phyloP scores from a whole-genome alignment of 1,140 invertebrate species.

The Drosophila navojoa region DNA sequence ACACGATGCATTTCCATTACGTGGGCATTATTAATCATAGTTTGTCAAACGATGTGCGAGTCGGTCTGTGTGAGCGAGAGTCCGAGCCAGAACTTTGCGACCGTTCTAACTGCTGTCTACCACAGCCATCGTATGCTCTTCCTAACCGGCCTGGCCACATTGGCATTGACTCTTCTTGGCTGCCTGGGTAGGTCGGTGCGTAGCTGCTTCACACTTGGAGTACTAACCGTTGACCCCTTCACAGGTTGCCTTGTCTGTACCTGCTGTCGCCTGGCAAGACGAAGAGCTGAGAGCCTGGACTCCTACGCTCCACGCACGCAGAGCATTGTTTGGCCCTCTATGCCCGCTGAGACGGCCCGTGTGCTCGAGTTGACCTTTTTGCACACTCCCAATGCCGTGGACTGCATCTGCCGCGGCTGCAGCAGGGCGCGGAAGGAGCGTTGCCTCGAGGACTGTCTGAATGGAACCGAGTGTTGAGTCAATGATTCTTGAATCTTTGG shows the following conservation, averaged over 20 bases:
- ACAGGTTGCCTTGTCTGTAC: conserved; percentile 51
- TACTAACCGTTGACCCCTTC: not conserved
- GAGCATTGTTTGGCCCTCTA: conserved; percentile 66
- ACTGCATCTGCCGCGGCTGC: conserved; percentile 45
- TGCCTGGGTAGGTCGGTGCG: conserved; percentile 44
- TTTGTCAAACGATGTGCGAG: conserved; percentile 29
- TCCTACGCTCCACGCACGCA: conserved; percentile 61
- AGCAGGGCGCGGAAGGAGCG: conserved; percentile 29
- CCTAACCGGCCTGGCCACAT: conserved; percentile 28
- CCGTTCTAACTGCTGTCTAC: conserved; percentile 3
- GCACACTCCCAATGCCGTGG: conserved; percentile 19
- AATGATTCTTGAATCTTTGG: not conserved
- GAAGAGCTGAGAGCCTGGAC: conserved; percentile 39
- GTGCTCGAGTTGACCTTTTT: conserved; percentile 54
- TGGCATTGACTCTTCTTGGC: conserved; percentile 31
- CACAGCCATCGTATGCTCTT: conserved; percentile 20
- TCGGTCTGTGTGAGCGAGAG: conserved; percentile 10
- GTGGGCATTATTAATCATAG: conserved; percentile 39
- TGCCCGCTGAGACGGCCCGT: conserved; percentile 41
- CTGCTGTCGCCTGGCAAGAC: conserved; percentile 17
- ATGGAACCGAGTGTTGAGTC: not conserved
- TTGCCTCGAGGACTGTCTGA: no score
- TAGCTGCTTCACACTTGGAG: not conserved
- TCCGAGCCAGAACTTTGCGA: conserved; percentile 1
- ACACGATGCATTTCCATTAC: conserved; percentile 60